Percentiles rank a stretch among this genome's conserved stretches.
Conservation (phyloP, 92 coral and sea anemone genomes). For the Nematostella vectensis region DNA sequence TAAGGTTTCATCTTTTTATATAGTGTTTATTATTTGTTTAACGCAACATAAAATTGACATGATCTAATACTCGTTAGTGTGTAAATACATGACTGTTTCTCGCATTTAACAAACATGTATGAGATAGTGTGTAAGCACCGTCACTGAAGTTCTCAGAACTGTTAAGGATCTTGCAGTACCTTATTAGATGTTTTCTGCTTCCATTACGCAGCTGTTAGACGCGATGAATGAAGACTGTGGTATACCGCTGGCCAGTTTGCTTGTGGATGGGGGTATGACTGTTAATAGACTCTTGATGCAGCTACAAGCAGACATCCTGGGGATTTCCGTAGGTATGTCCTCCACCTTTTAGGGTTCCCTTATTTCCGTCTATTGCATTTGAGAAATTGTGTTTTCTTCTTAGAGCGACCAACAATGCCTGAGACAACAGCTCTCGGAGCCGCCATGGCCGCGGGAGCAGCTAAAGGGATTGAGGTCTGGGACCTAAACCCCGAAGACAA, state of each 20-base stretch:
- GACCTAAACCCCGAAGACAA: conserved; percentile 71
- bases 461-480: conserved; percentile 92
- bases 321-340: conserved; percentile 81
- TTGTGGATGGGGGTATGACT: conserved; percentile 99
- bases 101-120: too few relatives aligned
- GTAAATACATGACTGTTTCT: too few relatives aligned
- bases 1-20: too few relatives aligned
- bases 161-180: too few relatives aligned
- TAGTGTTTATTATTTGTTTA: too few relatives aligned
- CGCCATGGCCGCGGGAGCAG: conserved; percentile 97
- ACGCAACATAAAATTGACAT: too few relatives aligned
- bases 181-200: too few relatives aligned
- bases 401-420: conserved; percentile 98
- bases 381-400: not conserved
- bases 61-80: too few relatives aligned
- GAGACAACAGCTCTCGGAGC: conserved; percentile 99
- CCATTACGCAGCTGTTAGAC: conserved; percentile 92
- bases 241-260: conserved; percentile 77
- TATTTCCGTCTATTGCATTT: too few relatives aligned
- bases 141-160: too few relatives aligned
- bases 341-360: too few relatives aligned
- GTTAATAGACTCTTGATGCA: conserved; percentile 89
- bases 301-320: conserved; percentile 93
- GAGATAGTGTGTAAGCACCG: too few relatives aligned
- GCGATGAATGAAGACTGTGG: conserved; percentile 99